Base-by-base conservation (phyloP, 2,113 vertebrate species). In the Psittacula cyanocephala region DNA sequence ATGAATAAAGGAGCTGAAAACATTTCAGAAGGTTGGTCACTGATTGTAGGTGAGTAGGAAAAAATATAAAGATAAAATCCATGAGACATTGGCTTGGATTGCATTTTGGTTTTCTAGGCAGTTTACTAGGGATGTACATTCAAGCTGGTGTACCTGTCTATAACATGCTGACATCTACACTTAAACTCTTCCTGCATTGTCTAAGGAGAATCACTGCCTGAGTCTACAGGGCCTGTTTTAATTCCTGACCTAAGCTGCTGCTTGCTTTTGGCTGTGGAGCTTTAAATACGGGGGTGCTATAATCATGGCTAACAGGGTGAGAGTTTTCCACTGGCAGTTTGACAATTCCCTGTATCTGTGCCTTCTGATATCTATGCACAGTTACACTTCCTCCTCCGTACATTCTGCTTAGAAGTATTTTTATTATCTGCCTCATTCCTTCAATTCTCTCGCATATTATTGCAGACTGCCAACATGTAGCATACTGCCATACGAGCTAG, bases 321-420 rank as follows among this genome's bases (percentile, higher is more conserved):
- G 46, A 27, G 3, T 24, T 76, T 82, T 28, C 49, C 17, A 4
- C 50, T 52, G 70, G 29, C 59, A 47, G 19, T 31, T 63, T 88
- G 70, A 50, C 29, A n/a, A 0, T 27, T 80, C 71, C 35, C 27
- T 1, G 0, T 60, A 52, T 67, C n/a, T 65, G 28, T 59, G 3
- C n/a, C 12, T 88, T 29, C 31, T 39, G 28, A 13, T 28, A 39
- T 28, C 72, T 78, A 20, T 41, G 43, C 25, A 33, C 39, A 47
- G 59, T 35, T 74, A 13, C 31, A 25, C 33, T 70, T 44, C n/a
- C 64, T 94, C 50, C 68, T 89, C n/a, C 35, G 0, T 17, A 41
- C 46, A 2, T 88, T 77, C 83, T 77, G 59, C 68, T 86, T 24
- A 60, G 37, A n/a, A 75, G 11, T 46, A 25, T 85, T 95, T 85